Evolutionary conservation across 2,113 vertebrate genomes (phyloP), one percentile per base, ranked within the genome.

Genomic region (Scatophagus argus): DNA sequence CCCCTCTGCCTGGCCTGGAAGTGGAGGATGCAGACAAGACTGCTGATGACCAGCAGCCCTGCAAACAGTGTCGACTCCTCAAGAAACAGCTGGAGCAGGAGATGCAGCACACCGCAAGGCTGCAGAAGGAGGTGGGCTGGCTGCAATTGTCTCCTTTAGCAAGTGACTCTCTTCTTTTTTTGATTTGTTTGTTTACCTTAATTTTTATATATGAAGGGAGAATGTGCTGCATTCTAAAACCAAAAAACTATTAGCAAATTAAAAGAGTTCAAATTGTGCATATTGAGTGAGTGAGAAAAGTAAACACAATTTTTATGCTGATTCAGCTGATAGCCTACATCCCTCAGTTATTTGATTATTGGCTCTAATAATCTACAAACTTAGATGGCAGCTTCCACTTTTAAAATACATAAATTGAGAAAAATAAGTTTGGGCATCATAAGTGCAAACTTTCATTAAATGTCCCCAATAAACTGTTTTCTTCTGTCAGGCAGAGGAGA

Each of bases 1-100:
- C 81, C 54, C 91, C 90, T n/a, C 76, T 92, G 63, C 88, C 92
- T 0, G 88, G 87, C n/a, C 29, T 89, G 54, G 94, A 93, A 27
- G 86, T 88, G 0, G 91, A 92, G 36, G 90, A 90, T 9, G 76
- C 44, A 0, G 91, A 91, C 19, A 44, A 86, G 16, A 29, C 62
- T 3, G 84, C 75, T 8, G 90, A 89, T 46, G 91, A 93, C 46
- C 89, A 84, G 67, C 82, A 66, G 34, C 83, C 90, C 19, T 95
- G 95, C 67, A 85, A 85, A 16, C 93, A 93, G 21, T 95, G 95
- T 78, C 90, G 92, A 3, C 85, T 93, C 59, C 94, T 94, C 38
- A 94, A 92, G 83, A 92, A 88, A n/a, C 94, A 93, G 63, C 83
- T 95, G 78, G 94, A 95, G 72, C 91, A 94, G 86, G 93, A 95